Conservation (phyloP, 1,140 invertebrate species). For the Sminthurides bifidus region DNA sequence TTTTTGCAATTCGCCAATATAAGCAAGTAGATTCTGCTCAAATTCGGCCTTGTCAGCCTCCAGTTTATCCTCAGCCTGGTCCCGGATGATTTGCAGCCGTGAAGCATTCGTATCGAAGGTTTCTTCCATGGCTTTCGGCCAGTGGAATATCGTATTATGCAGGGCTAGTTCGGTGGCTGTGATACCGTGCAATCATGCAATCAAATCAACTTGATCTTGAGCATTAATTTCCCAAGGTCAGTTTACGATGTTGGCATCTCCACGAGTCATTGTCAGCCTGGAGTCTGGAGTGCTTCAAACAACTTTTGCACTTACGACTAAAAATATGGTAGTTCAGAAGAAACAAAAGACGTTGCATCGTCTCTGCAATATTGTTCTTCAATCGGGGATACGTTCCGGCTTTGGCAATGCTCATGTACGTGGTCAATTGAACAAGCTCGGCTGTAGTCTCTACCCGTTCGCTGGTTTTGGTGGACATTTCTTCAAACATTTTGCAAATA, state of each 20-base stretch:
- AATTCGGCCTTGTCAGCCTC: conserved; percentile 44
- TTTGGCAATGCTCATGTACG: conserved; percentile 65
- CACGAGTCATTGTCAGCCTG: conserved; percentile 69
- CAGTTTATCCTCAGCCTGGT: conserved; percentile 56
- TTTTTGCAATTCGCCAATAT: conserved; percentile 40
- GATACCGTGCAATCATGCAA: too few species aligned
- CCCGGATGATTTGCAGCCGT: conserved; percentile 54
- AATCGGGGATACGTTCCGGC: conserved; percentile 66
- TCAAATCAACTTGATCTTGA: too few species aligned
- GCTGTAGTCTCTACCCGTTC: conserved; percentile 72
- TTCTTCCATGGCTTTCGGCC: conserved; percentile 77
- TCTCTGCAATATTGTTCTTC: conserved; percentile 53
- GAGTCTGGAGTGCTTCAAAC: conserved; percentile 4
- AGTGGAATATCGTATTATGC: conserved; percentile 70
- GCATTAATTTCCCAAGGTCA: too few species aligned
- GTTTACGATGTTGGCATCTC: too few species aligned
- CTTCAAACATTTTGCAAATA: conserved; percentile 72
- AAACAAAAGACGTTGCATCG: conserved; percentile 59
- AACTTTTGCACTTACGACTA: conserved; percentile 39
- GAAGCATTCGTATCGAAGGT: conserved; percentile 65
- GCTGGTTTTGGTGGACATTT: conserved; percentile 71
- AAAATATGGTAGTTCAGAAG: conserved; percentile 61
- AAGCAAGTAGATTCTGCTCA: conserved; percentile 41
- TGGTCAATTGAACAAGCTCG: conserved; percentile 72
- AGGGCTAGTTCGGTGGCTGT: too few species aligned